A percentile compares a stretch with the other conserved stretches of the same genome.
phyloP scores from a whole-genome alignment of 37 sponge, comb jelly and placozoan genomes.

The Axinella damicornis region DNA sequence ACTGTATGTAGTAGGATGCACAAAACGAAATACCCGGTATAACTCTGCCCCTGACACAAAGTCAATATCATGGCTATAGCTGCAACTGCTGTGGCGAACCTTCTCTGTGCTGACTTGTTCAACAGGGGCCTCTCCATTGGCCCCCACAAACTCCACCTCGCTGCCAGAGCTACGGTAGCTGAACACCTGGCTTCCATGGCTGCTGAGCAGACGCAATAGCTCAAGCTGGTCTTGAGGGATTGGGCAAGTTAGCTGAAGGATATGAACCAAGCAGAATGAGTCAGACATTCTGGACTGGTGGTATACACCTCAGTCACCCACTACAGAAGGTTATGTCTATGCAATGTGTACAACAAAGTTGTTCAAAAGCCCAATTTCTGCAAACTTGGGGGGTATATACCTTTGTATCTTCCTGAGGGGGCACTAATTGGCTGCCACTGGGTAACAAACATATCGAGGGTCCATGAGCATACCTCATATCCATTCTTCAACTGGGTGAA shows the following conservation, averaged over 20 bases:
- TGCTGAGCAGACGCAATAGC: constrained; percentile 64
- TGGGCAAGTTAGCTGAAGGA: constrained; percentile 38
- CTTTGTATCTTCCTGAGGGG: too few relatives aligned
- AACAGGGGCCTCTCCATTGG: constrained; percentile 11
- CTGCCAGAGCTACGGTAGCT: constrained; percentile 7
- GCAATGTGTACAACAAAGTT: too few relatives aligned
- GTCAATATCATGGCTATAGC: too few relatives aligned
- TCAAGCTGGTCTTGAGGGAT: constrained; percentile 48
- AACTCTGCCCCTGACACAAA: too few relatives aligned
- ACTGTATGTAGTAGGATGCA: too few relatives aligned
- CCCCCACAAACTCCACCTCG: constrained; percentile 20
- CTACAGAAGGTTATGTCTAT: too few relatives aligned
- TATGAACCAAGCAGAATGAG: too few relatives aligned
- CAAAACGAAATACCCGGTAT: too few relatives aligned
- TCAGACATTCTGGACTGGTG: too few relatives aligned
- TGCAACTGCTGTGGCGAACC: not conserved
- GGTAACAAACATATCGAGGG: not conserved
- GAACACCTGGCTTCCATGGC: constrained; percentile 55
- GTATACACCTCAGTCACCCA: too few relatives aligned
- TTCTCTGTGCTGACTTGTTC: not conserved
- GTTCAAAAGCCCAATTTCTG: too few relatives aligned
- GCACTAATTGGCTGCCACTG: not conserved
- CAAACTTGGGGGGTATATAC: too few relatives aligned
- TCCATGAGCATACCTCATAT: not conserved
- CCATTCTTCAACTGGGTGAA: constrained; percentile 21